Percentiles rank a stretch among this genome's conserved stretches.
These are phyloP conservation scores for Platysternon megacephalum DNA, from an alignment of 2,113 vertebrate genomes.

Conservation along the genomic window DNA sequence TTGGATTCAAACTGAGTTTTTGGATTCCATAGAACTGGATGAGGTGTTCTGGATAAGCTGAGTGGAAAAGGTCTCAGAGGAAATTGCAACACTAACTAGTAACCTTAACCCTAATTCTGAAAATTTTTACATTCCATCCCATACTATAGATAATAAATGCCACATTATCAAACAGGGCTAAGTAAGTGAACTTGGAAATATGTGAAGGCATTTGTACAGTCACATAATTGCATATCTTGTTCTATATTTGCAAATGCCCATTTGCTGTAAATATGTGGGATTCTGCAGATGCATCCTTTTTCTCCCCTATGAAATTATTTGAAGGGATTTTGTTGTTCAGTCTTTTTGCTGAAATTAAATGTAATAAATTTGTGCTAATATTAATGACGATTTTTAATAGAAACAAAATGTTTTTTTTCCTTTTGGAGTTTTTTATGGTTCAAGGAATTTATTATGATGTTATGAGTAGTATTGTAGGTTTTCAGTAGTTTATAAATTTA, in stretches of 20 bases:
- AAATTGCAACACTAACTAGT: not conserved
- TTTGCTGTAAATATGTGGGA: not conserved
- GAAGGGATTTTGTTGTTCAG: not conserved
- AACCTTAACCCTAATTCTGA: not conserved
- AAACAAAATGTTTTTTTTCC: not conserved
- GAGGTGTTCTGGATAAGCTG: not conserved
- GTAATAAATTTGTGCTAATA: not conserved
- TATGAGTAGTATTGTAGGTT: not conserved
- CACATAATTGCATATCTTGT: not conserved
- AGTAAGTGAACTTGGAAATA: not conserved
- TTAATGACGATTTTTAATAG: accelerated
- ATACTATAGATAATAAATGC: not conserved
- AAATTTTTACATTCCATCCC: not conserved
- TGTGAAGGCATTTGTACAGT: not conserved
- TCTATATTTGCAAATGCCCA: not conserved
- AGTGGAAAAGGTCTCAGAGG: not conserved
- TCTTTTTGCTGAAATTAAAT: not conserved
- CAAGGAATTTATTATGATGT: not conserved
- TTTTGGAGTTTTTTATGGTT: accelerated
- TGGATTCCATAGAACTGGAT: not conserved
- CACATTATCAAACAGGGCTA: not conserved
- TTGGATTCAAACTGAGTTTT: not conserved
- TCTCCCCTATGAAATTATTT: not conserved
- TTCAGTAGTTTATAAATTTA: not conserved
- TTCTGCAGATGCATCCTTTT: not conserved